Evolutionary conservation across 2,113 vertebrate genomes (phyloP).

Genomic region (Python bivittatus): DNA sequence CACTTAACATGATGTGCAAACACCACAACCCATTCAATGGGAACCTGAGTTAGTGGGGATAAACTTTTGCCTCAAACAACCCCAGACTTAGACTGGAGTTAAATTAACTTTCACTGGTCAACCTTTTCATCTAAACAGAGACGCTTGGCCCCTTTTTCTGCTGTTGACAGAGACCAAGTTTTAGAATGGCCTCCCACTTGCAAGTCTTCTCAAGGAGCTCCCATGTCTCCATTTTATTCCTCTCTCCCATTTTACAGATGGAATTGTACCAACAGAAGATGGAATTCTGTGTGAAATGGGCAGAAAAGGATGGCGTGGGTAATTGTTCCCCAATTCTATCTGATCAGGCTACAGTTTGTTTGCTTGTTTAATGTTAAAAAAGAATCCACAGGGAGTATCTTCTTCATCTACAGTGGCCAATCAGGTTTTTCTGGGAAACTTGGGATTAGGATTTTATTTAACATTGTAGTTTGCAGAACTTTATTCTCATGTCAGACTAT

Average conservation of each 20-base stretch:
- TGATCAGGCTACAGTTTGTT: not conserved
- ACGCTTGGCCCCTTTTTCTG: not conserved
- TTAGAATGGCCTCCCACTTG: not conserved
- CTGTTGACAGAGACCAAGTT: not conserved
- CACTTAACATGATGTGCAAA: not conserved
- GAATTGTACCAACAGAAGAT: too few relatives aligned
- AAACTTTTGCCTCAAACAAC: not conserved
- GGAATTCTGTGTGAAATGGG: not conserved
- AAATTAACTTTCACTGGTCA: not conserved
- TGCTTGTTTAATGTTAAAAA: not conserved
- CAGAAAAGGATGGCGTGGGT: not conserved
- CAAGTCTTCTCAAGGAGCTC: not conserved
- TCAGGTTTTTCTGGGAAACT: not conserved
- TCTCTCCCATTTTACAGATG: not conserved
- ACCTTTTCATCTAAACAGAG: not conserved
- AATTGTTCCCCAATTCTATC: not conserved
- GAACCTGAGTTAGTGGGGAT: not conserved
- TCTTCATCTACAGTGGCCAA: not conserved
- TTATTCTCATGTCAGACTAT: not conserved
- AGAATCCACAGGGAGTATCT: not conserved
- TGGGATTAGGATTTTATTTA: not conserved
- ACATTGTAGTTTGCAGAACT: not conserved
- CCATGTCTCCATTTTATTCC: not conserved
- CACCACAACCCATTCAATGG: not conserved
- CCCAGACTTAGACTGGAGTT: not conserved